These are phyloP conservation scores for Pecten maximus DNA, from an alignment of 2,888 invertebrate genomes.

Conservation along the genomic window DNA sequence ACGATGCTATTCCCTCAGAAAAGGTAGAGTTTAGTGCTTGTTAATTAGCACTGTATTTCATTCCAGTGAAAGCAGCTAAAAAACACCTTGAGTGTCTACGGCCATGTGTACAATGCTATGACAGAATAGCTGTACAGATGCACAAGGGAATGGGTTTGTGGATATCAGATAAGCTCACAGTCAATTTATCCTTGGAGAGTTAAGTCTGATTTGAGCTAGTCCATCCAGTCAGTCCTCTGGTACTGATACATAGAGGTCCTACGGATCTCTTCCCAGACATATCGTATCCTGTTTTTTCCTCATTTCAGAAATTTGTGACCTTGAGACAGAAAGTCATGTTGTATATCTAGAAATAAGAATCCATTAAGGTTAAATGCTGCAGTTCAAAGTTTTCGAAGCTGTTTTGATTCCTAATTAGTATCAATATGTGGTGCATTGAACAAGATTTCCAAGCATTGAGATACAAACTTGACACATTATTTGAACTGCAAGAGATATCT, in stretches of 20 bases:
- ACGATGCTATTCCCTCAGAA: not conserved
- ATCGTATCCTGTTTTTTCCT: too few species aligned
- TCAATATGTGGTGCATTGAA: too few species aligned
- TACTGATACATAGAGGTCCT: not conserved
- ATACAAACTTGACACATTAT: too few species aligned
- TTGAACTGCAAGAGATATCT: too few species aligned
- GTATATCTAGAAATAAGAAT: too few species aligned
- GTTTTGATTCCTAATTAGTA: too few species aligned
- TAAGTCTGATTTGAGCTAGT: not conserved
- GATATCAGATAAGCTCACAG: not conserved
- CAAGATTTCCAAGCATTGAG: too few species aligned
- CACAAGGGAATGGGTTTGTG: not conserved
- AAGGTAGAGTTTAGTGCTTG: not conserved
- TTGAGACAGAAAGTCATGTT: too few species aligned
- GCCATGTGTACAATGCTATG: conserved; percentile 1
- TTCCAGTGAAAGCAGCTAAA: not conserved
- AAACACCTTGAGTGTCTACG: not conserved
- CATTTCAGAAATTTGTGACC: too few species aligned
- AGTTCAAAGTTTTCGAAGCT: too few species aligned
- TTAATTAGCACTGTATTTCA: not conserved
- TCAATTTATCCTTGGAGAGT: not conserved
- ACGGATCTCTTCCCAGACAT: too few species aligned
- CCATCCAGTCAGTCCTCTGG: not conserved
- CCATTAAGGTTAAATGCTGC: too few species aligned
- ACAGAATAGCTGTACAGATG: not conserved